Evolutionary conservation across 1,140 invertebrate genomes (phyloP).

Genomic region (Oscheius sp.): DNA sequence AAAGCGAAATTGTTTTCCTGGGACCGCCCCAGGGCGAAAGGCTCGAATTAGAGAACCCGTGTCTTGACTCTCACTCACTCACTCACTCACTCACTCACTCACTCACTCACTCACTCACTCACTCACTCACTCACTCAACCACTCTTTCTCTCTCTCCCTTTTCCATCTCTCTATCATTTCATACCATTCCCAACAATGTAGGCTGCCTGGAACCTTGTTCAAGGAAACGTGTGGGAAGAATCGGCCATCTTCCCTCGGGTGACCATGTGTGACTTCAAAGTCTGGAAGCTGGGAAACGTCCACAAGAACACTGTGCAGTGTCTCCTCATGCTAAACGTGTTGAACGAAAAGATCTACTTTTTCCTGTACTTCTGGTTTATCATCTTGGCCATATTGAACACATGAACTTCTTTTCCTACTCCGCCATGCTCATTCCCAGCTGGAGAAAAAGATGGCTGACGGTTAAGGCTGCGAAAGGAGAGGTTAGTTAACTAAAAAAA

Average conservation of each 20-base stretch:
- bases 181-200: not conserved
- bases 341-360: constrained; percentile 19
- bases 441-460: too few relatives aligned
- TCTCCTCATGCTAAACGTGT: constrained; percentile 19
- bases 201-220: not conserved
- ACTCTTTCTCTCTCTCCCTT: not conserved
- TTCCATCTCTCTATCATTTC: not conserved
- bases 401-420: too few relatives aligned
- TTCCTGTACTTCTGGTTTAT: constrained; percentile 22
- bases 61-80: too few relatives aligned
- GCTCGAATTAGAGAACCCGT: too few relatives aligned
- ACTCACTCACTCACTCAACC: not conserved
- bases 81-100: too few relatives aligned
- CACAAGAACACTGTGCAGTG: constrained; percentile 6
- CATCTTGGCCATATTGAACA: not conserved
- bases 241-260: constrained; percentile 33
- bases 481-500: too few relatives aligned
- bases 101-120: too few relatives aligned
- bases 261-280: constrained; percentile 37
- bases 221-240: constrained; percentile 26
- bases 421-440: too few relatives aligned
- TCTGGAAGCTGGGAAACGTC: not conserved
- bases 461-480: too few relatives aligned
- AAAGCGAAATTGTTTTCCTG: too few relatives aligned
- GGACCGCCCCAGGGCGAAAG: too few relatives aligned